These are phyloP conservation scores for Pheucticus melanocephalus DNA, from an alignment of 2,113 vertebrate species.

Conservation along the genomic window DNA sequence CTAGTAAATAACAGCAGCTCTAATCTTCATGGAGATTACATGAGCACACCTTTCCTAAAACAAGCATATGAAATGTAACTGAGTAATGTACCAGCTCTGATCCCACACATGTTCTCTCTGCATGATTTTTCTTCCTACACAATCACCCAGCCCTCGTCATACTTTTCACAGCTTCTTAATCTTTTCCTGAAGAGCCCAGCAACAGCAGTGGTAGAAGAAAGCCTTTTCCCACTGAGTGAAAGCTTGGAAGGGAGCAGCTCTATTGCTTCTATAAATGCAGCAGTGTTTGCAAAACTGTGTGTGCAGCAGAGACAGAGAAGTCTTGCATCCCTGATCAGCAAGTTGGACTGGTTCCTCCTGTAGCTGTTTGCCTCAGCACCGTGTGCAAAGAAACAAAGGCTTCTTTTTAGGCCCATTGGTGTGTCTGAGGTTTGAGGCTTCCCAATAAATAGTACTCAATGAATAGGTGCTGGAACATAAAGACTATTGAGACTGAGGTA, in stretches of 20 bases:
- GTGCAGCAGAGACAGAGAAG: not conserved
- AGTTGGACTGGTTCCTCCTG: slow-evolving; percentile 13
- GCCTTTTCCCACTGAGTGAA: not conserved
- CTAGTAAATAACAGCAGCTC: not conserved
- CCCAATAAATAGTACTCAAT: not conserved
- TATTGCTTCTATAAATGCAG: not conserved
- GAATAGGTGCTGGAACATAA: not conserved
- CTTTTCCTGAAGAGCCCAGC: not conserved
- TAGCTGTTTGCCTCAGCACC: not conserved
- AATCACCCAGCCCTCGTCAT: not conserved
- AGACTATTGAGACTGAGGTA: not conserved
- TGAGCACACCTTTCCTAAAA: not conserved
- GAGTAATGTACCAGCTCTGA: not conserved
- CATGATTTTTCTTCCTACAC: slow-evolving; percentile 33
- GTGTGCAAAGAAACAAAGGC: not conserved
- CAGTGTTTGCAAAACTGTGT: not conserved
- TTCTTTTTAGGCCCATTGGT: not conserved
- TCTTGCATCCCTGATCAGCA: not conserved
- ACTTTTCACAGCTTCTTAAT: not conserved
- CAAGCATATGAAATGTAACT: not conserved
- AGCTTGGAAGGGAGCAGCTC: not conserved
- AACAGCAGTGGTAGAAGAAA: not conserved
- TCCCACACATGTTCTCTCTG: slow-evolving; percentile 35
- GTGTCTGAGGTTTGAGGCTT: not conserved
- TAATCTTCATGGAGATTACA: not conserved